Conservation (phyloP, 2,888 invertebrate genomes). For the Melanchra persicariae region DNA sequence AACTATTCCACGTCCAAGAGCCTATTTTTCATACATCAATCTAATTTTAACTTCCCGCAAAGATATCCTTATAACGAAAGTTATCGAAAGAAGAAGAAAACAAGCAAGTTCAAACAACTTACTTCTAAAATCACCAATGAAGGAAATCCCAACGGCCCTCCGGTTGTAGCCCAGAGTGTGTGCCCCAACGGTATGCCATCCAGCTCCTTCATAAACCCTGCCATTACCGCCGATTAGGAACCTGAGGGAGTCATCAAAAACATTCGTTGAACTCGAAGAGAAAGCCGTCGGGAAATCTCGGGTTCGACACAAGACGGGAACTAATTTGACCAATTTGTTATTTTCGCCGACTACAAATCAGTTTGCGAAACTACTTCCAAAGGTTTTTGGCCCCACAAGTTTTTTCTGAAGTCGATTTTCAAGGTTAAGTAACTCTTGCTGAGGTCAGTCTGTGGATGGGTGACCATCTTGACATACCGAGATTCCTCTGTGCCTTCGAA, state of each 20-base stretch:
- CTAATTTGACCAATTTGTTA: conserved; percentile 39
- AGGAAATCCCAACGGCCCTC: conserved; percentile 89
- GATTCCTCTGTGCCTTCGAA: too few species aligned
- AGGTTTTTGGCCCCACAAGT: conserved; percentile 13
- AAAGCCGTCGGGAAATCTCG: conserved; percentile 48
- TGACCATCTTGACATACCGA: too few species aligned
- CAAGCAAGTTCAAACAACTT: conserved; percentile 56
- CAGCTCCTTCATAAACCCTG: conserved; percentile 91
- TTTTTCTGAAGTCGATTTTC: neutral
- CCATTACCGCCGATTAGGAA: conserved; percentile 92
- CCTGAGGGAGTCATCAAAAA: conserved; percentile 75
- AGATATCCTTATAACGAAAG: neutral
- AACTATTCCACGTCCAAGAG: too few species aligned
- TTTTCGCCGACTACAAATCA: conserved; percentile 27
- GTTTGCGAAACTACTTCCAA: conserved; percentile 14
- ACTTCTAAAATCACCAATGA: conserved; percentile 91
- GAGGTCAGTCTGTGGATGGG: too few species aligned
- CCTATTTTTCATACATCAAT: too few species aligned
- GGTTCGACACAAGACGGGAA: conserved; percentile 23
- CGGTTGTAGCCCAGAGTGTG: conserved; percentile 90
- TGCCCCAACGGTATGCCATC: conserved; percentile 90
- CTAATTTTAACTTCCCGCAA: neutral
- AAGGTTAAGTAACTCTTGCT: too few species aligned
- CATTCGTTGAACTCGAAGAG: conserved; percentile 25
- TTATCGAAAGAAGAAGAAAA: too few species aligned